Conservation (phyloP, 2,888 invertebrate genomes). For the Cecidostiba fungosa region DNA sequence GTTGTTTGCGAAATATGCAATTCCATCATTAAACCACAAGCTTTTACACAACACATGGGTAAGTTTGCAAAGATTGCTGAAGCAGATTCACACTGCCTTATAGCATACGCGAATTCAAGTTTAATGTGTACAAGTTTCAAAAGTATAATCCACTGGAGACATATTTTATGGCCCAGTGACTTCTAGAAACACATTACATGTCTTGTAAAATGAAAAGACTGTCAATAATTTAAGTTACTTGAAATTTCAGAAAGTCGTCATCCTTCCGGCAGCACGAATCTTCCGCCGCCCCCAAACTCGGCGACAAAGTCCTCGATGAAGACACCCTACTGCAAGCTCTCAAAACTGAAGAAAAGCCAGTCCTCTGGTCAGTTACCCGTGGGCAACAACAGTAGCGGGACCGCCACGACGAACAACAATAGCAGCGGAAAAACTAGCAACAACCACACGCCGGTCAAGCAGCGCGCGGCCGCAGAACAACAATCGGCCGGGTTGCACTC, state of each 20-base stretch:
- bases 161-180: background rate
- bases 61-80: conserved; percentile 55
- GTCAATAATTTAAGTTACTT: background rate
- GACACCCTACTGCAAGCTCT: conserved; percentile 78
- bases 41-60: conserved; percentile 87
- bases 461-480: conserved; percentile 70
- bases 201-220: background rate
- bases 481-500: conserved; percentile 66
- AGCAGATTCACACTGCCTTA: background rate
- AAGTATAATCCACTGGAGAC: background rate
- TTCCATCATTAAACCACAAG: conserved; percentile 89
- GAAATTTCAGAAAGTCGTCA: conserved; percentile 75
- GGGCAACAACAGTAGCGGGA: conserved; percentile 19
- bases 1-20: conserved; percentile 91
- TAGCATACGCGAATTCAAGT: background rate
- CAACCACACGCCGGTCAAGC: conserved; percentile 74
- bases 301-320: conserved; percentile 73
- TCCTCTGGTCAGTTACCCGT: conserved; percentile 68
- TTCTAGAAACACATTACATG: background rate
- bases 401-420: conserved; percentile 25
- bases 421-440: conserved; percentile 65
- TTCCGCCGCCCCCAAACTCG: conserved; percentile 76
- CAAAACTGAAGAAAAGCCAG: conserved; percentile 76
- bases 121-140: background rate
- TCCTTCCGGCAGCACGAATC: conserved; percentile 75